phyloP scores from a whole-genome alignment of 1,140 invertebrate genomes.

The Armadillidium nasatum region DNA sequence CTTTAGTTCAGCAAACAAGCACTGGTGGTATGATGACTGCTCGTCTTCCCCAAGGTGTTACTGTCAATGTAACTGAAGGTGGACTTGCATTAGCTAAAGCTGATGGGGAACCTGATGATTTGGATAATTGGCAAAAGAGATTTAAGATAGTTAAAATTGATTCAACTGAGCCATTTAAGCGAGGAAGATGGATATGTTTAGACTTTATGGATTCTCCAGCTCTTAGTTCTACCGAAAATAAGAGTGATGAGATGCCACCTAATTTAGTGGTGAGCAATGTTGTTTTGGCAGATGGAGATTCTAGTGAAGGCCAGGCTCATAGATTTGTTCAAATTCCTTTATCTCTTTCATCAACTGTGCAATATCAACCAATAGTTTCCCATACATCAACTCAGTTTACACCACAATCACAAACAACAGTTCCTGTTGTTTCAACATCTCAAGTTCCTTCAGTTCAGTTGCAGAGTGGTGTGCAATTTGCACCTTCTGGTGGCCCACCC shows the following conservation, averaged over 20 bases:
- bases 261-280: conserved; percentile 30
- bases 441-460: not conserved
- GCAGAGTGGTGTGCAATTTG: not conserved
- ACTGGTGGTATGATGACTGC: conserved; percentile 50
- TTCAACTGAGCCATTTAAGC: conserved; percentile 86
- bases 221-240: conserved; percentile 27
- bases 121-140: conserved; percentile 69
- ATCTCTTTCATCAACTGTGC: conserved; percentile 43
- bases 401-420: not conserved
- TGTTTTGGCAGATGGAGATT: conserved; percentile 47
- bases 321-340: conserved; percentile 53
- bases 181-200: conserved; percentile 91
- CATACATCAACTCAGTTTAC: not conserved
- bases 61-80: conserved; percentile 89
- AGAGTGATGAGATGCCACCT: conserved; percentile 32
- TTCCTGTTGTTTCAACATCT: conserved; percentile 3
- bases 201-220: conserved; percentile 72
- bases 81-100: conserved; percentile 93
- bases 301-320: conserved; percentile 48
- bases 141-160: conserved; percentile 97
- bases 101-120: conserved; percentile 95
- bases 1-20: conserved; percentile 60
- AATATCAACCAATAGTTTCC: not conserved
- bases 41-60: conserved; percentile 74
- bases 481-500: not conserved